Evolutionary conservation across 1,140 invertebrate genomes (phyloP).

Genomic region (Nasonia longicornis): DNA sequence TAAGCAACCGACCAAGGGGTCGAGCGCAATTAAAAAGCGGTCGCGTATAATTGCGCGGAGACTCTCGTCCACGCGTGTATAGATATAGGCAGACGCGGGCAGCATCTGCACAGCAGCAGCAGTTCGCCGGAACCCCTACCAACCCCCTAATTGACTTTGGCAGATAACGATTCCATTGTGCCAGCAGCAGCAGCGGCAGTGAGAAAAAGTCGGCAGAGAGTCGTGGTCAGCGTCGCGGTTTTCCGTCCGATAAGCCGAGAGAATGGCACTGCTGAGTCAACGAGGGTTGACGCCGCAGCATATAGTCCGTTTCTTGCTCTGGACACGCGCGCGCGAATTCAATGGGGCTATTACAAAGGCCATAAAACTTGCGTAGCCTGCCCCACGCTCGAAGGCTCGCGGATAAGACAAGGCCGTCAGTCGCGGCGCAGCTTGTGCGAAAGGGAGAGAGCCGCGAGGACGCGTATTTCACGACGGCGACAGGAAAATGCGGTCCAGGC

Average conservation of each 20-base stretch:
- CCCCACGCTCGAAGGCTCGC: conserved; percentile 20
- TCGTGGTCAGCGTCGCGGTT: conserved; percentile 48
- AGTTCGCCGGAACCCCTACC: not conserved
- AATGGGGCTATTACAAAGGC: conserved; percentile 55
- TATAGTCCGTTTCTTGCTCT: conserved; percentile 29
- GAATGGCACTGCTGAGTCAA: conserved; percentile 60
- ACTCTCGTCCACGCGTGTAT: not conserved
- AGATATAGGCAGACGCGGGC: not conserved
- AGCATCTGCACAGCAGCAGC: not conserved
- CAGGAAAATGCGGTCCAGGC: conserved; percentile 26
- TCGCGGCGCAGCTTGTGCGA: not conserved
- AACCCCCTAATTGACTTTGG: conserved; percentile 47
- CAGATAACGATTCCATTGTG: conserved; percentile 61
- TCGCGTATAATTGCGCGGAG: conserved; percentile 17
- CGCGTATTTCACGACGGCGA: conserved; percentile 34
- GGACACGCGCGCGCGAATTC: conserved; percentile 41
- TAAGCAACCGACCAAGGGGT: not conserved
- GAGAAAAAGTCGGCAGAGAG: conserved; percentile 14
- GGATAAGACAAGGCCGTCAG: conserved; percentile 7
- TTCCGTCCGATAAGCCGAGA: conserved; percentile 52
- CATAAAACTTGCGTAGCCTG: conserved; percentile 52
- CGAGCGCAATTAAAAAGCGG: conserved; percentile 31
- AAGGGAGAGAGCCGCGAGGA: not conserved
- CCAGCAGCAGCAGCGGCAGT: not conserved
- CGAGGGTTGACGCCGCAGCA: conserved; percentile 47